phyloP scores from a whole-genome alignment of 2,888 invertebrate genomes.

The Acrobasis suavella region DNA sequence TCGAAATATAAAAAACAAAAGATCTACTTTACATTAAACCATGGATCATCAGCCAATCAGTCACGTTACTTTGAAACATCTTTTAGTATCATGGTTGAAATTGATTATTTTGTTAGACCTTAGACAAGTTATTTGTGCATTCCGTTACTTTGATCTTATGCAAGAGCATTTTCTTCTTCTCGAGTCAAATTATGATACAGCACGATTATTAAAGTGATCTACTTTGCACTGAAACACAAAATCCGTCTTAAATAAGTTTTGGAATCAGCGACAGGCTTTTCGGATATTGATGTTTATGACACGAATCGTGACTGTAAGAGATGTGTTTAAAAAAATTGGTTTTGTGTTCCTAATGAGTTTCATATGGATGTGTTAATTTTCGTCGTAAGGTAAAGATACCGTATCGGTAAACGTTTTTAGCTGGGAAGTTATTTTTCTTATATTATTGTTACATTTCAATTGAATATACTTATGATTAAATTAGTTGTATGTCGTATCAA shows the following conservation, averaged over 20 bases:
- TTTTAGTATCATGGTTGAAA: too few relatives aligned
- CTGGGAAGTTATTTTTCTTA: slow-evolving; percentile 6
- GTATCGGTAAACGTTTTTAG: slow-evolving; percentile 11
- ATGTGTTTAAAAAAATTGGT: too few relatives aligned
- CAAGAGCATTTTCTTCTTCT: too few relatives aligned
- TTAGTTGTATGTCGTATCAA: slow-evolving; percentile 11
- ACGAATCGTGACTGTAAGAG: slow-evolving; percentile 13
- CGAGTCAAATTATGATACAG: too few relatives aligned
- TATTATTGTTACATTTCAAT: slow-evolving; percentile 13
- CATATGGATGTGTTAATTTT: slow-evolving; percentile 8
- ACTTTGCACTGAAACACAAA: neutral
- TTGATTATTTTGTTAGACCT: too few relatives aligned
- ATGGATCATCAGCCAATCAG: too few relatives aligned
- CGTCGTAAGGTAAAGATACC: slow-evolving; percentile 10
- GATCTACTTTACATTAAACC: too few relatives aligned
- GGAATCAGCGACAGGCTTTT: slow-evolving; percentile 27
- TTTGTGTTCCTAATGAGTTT: slow-evolving; percentile 12
- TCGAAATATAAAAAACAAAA: too few relatives aligned
- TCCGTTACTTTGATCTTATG: too few relatives aligned
- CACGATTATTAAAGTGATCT: neutral
- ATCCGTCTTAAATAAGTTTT: slow-evolving; percentile 23
- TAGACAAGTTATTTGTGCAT: too few relatives aligned
- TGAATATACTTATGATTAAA: slow-evolving; percentile 13
- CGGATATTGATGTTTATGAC: slow-evolving; percentile 27
- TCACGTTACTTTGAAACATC: too few relatives aligned